phyloP scores from a whole-genome alignment of 2,797 vertebrate genomes.

The Lerista edwardsae region DNA sequence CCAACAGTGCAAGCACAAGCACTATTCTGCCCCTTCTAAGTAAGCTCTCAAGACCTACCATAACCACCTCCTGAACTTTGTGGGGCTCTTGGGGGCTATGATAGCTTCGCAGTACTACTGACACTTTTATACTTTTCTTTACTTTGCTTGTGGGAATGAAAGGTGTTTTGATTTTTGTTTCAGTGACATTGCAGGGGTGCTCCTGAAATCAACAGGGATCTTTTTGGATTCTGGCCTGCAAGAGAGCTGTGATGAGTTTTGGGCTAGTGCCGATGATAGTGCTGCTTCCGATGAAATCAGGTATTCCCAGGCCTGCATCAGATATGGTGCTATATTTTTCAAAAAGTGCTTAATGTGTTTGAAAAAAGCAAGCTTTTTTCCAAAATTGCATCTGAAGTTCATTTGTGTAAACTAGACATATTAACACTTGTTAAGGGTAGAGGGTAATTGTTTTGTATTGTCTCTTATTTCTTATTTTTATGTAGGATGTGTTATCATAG shows the following conservation, averaged over 20 bases:
- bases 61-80: too few relatives aligned
- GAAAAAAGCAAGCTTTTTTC: conserved; percentile 12
- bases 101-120: too few relatives aligned
- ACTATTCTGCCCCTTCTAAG: too few relatives aligned
- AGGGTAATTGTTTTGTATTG: not conserved
- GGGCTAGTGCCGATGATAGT: conserved; percentile 92
- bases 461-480: conserved; percentile 20
- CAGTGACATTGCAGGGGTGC: conserved; percentile 97
- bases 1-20: too few relatives aligned
- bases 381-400: conserved; percentile 15
- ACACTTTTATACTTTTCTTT: not conserved
- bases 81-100: too few relatives aligned
- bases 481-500: rapidly evolving
- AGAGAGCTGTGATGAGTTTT: conserved; percentile 92
- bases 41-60: too few relatives aligned
- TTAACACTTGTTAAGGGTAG: not conserved
- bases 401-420: not conserved
- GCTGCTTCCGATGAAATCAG: conserved; percentile 95
- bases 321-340: conserved; percentile 5
- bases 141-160: not conserved
- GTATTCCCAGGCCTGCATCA: conserved; percentile 68
- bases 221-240: conserved; percentile 92
- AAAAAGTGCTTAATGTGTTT: not conserved
- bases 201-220: conserved; percentile 95
- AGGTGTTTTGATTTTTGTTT: conserved; percentile 48